A percentile compares a stretch with the other conserved stretches of the same genome.
Conservation (phyloP, 2,797 vertebrate species). For the Mormyrops boulengeri region DNA sequence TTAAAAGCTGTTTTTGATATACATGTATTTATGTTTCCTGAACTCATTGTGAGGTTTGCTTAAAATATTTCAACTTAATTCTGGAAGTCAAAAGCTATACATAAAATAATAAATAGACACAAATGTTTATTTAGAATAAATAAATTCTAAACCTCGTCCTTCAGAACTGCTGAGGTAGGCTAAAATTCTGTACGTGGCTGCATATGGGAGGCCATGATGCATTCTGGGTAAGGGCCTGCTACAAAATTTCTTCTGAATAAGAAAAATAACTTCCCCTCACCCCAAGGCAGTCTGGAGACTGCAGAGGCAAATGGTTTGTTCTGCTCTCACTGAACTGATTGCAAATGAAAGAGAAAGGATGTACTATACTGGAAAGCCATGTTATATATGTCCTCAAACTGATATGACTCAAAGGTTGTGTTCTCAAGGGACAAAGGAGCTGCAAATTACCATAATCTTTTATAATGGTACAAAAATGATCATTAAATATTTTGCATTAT, state of each 20-base stretch:
- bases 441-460: constrained; percentile 53
- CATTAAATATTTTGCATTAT: constrained; percentile 59
- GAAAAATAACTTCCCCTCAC: background rate
- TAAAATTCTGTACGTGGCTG: background rate
- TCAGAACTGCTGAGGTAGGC: background rate
- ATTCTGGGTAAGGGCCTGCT: constrained; percentile 22
- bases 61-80: background rate
- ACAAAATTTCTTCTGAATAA: constrained; percentile 8
- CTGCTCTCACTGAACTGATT: background rate
- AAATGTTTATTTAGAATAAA: constrained; percentile 2
- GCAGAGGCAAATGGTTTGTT: background rate
- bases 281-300: background rate
- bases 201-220: background rate
- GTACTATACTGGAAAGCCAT: background rate
- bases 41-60: background rate
- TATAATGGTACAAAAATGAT: constrained; percentile 45
- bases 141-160: background rate
- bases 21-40: background rate
- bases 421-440: constrained; percentile 29
- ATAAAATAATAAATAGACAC: background rate
- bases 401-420: background rate
- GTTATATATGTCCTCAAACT: constrained; percentile 1
- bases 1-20: background rate
- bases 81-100: background rate
- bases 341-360: background rate